Base-by-base conservation (phyloP, 2,888 invertebrate species). In the Drosophila mayaguana region DNA sequence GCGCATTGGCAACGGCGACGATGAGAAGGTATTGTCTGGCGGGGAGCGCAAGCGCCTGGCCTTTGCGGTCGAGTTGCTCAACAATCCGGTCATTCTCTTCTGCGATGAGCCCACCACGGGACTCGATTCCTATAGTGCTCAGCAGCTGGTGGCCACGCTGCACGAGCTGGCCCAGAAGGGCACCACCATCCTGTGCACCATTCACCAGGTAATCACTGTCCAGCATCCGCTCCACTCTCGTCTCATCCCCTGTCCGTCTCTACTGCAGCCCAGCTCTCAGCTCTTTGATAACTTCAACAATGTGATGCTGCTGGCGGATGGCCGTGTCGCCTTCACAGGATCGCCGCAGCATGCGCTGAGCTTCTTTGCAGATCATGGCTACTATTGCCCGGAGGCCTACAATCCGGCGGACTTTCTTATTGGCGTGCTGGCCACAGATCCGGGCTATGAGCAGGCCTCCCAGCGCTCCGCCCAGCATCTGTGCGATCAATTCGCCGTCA, bases 91-190 rank as follows among this genome's bases (percentile, higher is more conserved):
- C 1, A 94, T 99, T 40, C 93, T 99, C 45, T 98, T 99, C 93
- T 97, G 98, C 91, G 99, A 99, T 90, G 99, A 99, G 91, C 98
- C 98, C 9, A 99, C 99, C 0, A 98, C 98, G 0, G 98, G 98
- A 0, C 92, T 96, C 63, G 99, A 99, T 92, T 97, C 98, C 0
- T 98, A 96, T 88, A 98, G 98, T 91, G 98, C 99, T 0, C 96
- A 96, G 91, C 97, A 96, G 91, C 94, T 99, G 64, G 95, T 97
- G 63, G 94, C 94, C 8, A 94, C 96, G 57, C 94, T 97, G 86
- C 95, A 95, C 34, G 93, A 94, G 72, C 95, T 96, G 91, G 95
- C 97, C 0, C 94, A 94, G 3, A 95, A 95, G 78, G 97, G 97
- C 20, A 96, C 96, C 92, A 97, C 98, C 0, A 96, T 98, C 42